Evolutionary conservation across 2,113 vertebrate genomes (phyloP), one percentile per base, ranked within the genome.

Genomic region (Rissa tridactyla): DNA sequence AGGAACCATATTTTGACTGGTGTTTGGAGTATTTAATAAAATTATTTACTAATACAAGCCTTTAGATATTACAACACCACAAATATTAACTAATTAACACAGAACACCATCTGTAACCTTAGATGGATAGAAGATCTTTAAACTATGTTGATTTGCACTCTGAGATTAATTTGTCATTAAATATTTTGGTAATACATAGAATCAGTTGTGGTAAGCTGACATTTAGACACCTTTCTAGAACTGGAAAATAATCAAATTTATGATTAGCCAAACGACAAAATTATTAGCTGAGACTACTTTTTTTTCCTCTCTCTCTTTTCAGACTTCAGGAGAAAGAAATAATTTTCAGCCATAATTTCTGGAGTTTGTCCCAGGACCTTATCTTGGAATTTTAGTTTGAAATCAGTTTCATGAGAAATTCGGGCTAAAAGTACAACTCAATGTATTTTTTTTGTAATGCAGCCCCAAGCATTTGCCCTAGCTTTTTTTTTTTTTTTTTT

Each of bases 291-390:
- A 49, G 23, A 40, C 20, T 36, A 5, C 1, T 1, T 71, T 32
- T 32, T 26, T 27, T 7, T 12, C 18, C 4, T 20, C 46, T 46
- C 42, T 38, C 29, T 90, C 34, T 81, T 38, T 84, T 34, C 38
- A 0, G 1, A 26, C 22, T 49, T 58, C 20, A 25, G 3, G 7
- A 36, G 29, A 18, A 7, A 75, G 62, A 51, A 51, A 34, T 1
- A 0, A 23, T 52, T 55, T 76, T 49, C 23, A 75, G 44, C 23
- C 73, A 44, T 22, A 72, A 68, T 30, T 75, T 47, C 4, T 32
- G 20, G 22, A 38, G 40, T 85, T 84, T 57, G 9, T 32, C 64
- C 36, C 40, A 42, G 32, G 40, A 32, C 21, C 42, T 80, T 36
- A 19, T 36, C n/a, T 55, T 60, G 58, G 40, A 55, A 72, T 32